Conservation (phyloP, 2,113 vertebrate species). For the Ciconia stormi region DNA sequence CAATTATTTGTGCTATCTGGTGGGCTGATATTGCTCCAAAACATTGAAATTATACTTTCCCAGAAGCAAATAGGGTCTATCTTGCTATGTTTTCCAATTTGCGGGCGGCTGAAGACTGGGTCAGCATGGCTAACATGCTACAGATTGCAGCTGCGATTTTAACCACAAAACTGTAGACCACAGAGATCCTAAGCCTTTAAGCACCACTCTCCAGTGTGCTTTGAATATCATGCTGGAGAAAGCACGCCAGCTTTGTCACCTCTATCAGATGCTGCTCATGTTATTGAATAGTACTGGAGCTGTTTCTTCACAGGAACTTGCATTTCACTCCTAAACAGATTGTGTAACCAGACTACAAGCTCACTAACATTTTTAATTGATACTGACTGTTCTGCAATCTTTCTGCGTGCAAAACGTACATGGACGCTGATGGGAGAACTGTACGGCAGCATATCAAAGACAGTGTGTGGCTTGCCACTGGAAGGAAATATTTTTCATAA, state of each 20-base stretch:
- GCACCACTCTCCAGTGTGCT: rapidly evolving
- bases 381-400: background rate
- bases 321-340: background rate
- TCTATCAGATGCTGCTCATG: background rate
- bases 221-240: background rate
- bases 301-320: background rate
- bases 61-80: background rate
- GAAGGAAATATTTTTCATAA: background rate
- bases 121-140: background rate
- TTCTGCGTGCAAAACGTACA: background rate
- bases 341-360: background rate
- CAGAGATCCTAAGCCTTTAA: background rate
- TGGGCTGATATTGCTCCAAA: background rate
- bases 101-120: background rate
- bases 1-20: background rate
- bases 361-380: background rate
- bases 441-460: background rate
- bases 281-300: background rate
- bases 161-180: background rate
- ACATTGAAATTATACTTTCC: background rate
- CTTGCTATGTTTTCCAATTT: background rate
- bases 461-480: background rate
- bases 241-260: background rate
- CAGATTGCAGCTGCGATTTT: background rate
- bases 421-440: background rate